Conservation (phyloP, 2,888 invertebrate genomes). For the Agrilus biguttatus region DNA sequence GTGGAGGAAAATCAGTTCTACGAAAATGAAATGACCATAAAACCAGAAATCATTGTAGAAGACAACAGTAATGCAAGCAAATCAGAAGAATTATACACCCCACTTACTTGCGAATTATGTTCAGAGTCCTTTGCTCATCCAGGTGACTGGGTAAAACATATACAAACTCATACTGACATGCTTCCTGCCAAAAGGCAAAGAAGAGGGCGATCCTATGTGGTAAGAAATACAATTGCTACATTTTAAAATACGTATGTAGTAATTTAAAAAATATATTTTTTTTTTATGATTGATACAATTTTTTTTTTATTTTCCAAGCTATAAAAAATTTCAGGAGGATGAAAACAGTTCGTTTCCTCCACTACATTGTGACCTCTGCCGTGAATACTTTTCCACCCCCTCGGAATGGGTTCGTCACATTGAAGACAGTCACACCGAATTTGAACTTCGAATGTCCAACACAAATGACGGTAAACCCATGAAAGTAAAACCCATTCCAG, state of each 20-base stretch:
- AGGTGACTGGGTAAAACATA: conserved; percentile 71
- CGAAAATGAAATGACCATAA: conserved; percentile 53
- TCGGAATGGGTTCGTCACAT: conserved; percentile 81
- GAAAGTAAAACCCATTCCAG: conserved; percentile 10
- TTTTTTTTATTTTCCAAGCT: conserved; percentile 2
- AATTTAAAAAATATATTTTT: not conserved
- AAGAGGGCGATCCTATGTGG: conserved; percentile 36
- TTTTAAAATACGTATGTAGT: not conserved
- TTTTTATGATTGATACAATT: not conserved
- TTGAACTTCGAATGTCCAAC: conserved; percentile 64
- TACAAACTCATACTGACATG: conserved; percentile 61
- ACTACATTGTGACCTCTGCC: conserved; percentile 63
- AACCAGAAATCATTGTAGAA: conserved; percentile 38
- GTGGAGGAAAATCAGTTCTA: conserved; percentile 52
- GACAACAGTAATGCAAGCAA: conserved; percentile 21
- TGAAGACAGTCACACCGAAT: conserved; percentile 68
- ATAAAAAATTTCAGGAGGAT: conserved; percentile 36
- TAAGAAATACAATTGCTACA: conserved; percentile 17
- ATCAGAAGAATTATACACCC: conserved; percentile 52
- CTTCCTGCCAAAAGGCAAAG: conserved; percentile 41
- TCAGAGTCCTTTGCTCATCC: conserved; percentile 71
- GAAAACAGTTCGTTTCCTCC: conserved; percentile 55
- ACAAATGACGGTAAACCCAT: conserved; percentile 6
- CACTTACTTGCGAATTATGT: conserved; percentile 69
- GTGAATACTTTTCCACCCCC: conserved; percentile 60